phyloP scores from a whole-genome alignment of 2,113 vertebrate species.

The Motacilla alba region DNA sequence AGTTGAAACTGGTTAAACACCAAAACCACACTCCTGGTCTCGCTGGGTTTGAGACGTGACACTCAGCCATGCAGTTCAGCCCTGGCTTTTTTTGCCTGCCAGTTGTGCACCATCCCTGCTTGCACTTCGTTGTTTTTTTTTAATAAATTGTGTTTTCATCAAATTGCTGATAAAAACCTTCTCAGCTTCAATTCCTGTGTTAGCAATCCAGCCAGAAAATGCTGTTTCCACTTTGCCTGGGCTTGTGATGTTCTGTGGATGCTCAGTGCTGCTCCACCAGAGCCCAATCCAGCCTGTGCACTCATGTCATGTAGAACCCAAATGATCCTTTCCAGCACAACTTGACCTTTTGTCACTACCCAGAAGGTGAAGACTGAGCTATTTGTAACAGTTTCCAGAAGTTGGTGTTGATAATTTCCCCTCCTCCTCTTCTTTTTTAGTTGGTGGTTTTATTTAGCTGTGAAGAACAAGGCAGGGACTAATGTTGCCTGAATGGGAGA shows the following conservation, averaged over 20 bases:
- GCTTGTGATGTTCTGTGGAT: not conserved
- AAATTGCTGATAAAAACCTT: not conserved
- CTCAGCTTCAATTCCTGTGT: not conserved
- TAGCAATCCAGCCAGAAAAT: not conserved
- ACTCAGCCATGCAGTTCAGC: slow-evolving; percentile 65
- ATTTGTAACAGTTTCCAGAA: slow-evolving; percentile 69
- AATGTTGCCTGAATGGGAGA: not conserved
- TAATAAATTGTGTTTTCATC: not conserved
- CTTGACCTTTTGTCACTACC: slow-evolving; percentile 70
- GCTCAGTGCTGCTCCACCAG: slow-evolving; percentile 31
- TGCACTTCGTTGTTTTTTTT: not conserved
- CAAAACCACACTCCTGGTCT: slow-evolving; percentile 77
- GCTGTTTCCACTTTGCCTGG: not conserved
- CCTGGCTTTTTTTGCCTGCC: slow-evolving; percentile 12
- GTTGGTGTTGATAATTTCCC: slow-evolving; percentile 1
- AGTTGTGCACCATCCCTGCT: slow-evolving; percentile 12
- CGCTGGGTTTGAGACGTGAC: slow-evolving; percentile 77
- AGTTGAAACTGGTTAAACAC: slow-evolving; percentile 77
- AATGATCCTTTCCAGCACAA: slow-evolving; percentile 60
- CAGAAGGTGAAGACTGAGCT: slow-evolving; percentile 66
- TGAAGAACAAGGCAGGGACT: slow-evolving; percentile 33
- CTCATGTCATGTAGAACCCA: slow-evolving; percentile 27
- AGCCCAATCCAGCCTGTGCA: slow-evolving; percentile 43
- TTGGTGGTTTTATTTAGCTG: slow-evolving; percentile 30
- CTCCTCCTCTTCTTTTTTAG: slow-evolving; percentile 14